Evolutionary conservation across 2,888 invertebrate species (phyloP).

Genomic region (Drosophila mimetica): DNA sequence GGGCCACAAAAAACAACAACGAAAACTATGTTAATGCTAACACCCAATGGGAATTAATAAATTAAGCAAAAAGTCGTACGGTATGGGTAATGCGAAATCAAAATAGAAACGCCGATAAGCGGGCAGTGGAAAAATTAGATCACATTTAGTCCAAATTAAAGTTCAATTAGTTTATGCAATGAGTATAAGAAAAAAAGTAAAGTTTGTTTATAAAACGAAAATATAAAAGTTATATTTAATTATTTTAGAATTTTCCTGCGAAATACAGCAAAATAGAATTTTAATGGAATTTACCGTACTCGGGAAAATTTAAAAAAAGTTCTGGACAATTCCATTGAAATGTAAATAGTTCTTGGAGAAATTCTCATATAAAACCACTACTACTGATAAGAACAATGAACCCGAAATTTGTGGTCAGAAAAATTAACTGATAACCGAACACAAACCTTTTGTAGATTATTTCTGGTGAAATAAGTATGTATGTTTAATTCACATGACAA

Average conservation of each 20-base stretch:
- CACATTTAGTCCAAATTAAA: background rate
- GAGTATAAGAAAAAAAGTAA: background rate
- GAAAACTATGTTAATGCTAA: slow-evolving; percentile 21
- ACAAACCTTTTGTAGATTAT: too few species aligned
- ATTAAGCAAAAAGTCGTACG: background rate
- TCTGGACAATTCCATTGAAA: too few species aligned
- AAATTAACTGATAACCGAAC: background rate
- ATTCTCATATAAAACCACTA: background rate
- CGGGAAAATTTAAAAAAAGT: too few species aligned
- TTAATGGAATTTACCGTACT: too few species aligned
- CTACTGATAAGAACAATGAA: background rate
- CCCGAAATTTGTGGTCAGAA: background rate
- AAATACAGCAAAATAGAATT: too few species aligned
- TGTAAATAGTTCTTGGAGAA: too few species aligned
- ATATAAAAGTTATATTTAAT: too few species aligned
- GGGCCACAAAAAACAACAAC: slow-evolving; percentile 16
- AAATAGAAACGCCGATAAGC: background rate
- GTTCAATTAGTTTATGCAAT: background rate
- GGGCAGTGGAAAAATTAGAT: background rate
- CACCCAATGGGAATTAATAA: slow-evolving; percentile 6
- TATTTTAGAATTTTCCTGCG: too few species aligned
- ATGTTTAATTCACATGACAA: too few species aligned
- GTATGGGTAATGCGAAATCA: slow-evolving; percentile 2
- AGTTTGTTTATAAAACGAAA: background rate
- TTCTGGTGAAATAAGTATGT: too few species aligned